Evolutionary conservation across 1,140 invertebrate species (phyloP), one percentile per base, ranked within the genome.

Genomic region (Brachionus paranguensis): DNA sequence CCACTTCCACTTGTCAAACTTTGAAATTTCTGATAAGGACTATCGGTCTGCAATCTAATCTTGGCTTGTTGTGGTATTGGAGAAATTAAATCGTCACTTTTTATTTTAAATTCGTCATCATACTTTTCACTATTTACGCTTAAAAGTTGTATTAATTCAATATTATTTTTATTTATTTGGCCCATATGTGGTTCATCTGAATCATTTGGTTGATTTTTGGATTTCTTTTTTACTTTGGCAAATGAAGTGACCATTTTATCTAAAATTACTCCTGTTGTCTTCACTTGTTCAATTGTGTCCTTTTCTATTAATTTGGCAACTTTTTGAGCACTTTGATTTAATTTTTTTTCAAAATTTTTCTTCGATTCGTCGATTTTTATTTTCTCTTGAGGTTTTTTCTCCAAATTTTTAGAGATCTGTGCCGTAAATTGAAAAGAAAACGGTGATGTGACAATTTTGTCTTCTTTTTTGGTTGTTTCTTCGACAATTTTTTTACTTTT

Each of bases 21-120:
- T 68, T 81, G 78, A 68, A 24, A 64, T 68, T 81, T 33, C 8
- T 64, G 53, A 47, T 64, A 81, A 4, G 78, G 78, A 64, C 64
- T 81, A 27, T 50, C 43, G 6, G 2, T 1, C 17, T 27, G 24
- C 2, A 24, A 20, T 2, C 1, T 45, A 10, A n/a, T 10, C 17
- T 50, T 50, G 43, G 20, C 43, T 76, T 11, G 10, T 1, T 47
- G n/a, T 24, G 8, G 4, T 50, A 12, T 50, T 8, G 2, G 8
- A 20, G 3, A 20, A 41, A 17, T 29, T 33, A 37, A 6, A 14
- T 27, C 24, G 3, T 50, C 72, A 2, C 50, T 47, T 76, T 76
- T 50, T 27, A 24, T 27, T 50, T 50, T 50, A 60, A 17, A 55
- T 76, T 76, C 43, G 24, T 50, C 43, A 12, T 76, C 24, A 76